Evolutionary conservation across 2,113 vertebrate genomes (phyloP).

Genomic region (Petaurus breviceps): DNA sequence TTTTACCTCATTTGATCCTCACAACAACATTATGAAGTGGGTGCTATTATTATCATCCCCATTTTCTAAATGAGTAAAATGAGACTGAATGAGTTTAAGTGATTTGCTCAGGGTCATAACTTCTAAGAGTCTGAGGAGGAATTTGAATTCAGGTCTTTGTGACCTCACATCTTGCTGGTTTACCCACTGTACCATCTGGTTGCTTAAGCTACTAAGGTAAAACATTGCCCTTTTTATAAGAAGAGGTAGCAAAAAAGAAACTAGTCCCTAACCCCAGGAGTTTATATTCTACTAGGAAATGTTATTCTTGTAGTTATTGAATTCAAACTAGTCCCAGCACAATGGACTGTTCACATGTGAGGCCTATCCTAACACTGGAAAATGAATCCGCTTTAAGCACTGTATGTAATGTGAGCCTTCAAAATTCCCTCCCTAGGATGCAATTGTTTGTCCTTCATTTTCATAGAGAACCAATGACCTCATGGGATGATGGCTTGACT

Average conservation of each 20-base stretch:
- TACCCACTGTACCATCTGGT: background rate
- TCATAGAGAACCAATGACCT: background rate
- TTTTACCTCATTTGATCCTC: background rate
- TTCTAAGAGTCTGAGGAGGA: background rate
- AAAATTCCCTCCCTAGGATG: background rate
- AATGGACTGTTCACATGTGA: background rate
- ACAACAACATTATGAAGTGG: background rate
- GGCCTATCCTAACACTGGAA: background rate
- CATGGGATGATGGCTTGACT: background rate
- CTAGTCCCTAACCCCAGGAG: background rate
- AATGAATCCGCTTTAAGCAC: background rate
- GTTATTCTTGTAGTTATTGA: background rate
- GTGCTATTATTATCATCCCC: background rate
- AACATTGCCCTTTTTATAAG: background rate
- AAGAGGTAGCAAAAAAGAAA: background rate
- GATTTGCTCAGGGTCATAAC: background rate
- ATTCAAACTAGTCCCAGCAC: background rate
- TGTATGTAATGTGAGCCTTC: background rate
- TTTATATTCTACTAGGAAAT: background rate
- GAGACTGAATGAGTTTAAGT: background rate
- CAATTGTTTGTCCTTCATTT: background rate
- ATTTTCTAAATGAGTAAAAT: background rate
- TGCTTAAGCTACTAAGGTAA: background rate
- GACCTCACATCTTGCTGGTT: background rate
- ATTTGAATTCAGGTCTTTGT: background rate